Evolutionary conservation across 2,888 invertebrate genomes (phyloP), one percentile per base, ranked within the genome.

Genomic region (Tetragonisca angustula): DNA sequence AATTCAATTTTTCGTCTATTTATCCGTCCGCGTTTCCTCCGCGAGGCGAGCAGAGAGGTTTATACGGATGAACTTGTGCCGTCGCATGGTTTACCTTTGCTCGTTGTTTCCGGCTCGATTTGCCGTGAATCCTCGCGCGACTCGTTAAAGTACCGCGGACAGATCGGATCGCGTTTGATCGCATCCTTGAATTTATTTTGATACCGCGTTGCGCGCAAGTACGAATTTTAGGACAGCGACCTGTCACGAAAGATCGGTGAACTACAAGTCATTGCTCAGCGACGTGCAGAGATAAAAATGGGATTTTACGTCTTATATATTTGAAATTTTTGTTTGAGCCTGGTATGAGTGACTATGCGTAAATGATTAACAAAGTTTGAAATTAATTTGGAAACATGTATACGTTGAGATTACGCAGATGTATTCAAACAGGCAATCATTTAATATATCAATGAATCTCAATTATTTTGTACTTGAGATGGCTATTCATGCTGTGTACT

Each of bases 1-100:
- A 71, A 82, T 75, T 78, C 71, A 65, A 71, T 82, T 82, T 82
- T 56, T 50, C 65, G 13, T 43, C 61, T 77, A 56, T 84, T 77
- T 70, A 71, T 77, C 69, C 54, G 24, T 11, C 21, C 52, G 67
- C 49, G 17, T 21, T 56, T 32, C 69, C 49, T 27, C 32, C n/a
- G n/a, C 56, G 52, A 50, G 54, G 36, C n/a, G 65, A 69, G 21
- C 21, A 24, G 24, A 27, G n/a, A 71, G 43, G 64, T 71, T 61
- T 61, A 67, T 61, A 80, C 75, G 65, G 43, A 76, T 69, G 68
- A 76, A 80, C 76, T 76, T 72, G 71, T 62, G 67, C 72, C 71
- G 74, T 65, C 43, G 56, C 68, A 62, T 54, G 43, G 74, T 79
- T 82, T 75, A 79, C 70, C 70, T 79, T 70, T 3, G 43, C 50